Conservation (phyloP, 2,888 invertebrate species). For the Sepiola atlantica region DNA sequence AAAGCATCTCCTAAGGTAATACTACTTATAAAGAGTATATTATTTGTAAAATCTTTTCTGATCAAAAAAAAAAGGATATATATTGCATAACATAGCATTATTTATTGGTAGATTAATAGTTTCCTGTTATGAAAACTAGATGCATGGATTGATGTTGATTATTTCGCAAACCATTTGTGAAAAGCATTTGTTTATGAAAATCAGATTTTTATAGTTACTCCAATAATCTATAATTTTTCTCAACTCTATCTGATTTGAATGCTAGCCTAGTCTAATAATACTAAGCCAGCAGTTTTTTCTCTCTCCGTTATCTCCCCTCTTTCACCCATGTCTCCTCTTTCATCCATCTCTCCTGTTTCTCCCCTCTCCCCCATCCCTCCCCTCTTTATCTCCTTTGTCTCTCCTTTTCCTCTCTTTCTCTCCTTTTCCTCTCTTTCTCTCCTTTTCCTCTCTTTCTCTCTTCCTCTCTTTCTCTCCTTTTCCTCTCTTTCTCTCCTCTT, state of each 20-base stretch:
- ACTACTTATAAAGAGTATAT: neutral
- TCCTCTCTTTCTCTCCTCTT: too few relatives aligned
- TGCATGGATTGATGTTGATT: neutral
- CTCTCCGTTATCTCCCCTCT: too few relatives aligned
- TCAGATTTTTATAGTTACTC: too few relatives aligned
- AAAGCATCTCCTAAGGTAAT: conserved; percentile 40
- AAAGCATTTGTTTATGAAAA: too few relatives aligned
- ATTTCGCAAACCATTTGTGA: neutral
- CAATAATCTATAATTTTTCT: too few relatives aligned
- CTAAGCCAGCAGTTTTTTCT: neutral
- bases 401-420: neutral
- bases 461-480: neutral
- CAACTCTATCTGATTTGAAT: too few relatives aligned
- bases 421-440: too few relatives aligned
- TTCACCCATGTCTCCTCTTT: too few relatives aligned
- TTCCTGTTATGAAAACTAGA: neutral
- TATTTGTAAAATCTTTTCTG: neutral
- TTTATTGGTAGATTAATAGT: neutral
- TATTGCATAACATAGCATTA: neutral
- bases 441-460: neutral
- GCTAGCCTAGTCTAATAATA: too few relatives aligned
- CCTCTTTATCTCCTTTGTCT: neutral
- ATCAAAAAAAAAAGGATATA: neutral
- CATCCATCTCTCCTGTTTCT: neutral
- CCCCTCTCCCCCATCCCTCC: neutral